phyloP scores from a whole-genome alignment of 2,797 vertebrate genomes.

The Cercopithecus mitis region DNA sequence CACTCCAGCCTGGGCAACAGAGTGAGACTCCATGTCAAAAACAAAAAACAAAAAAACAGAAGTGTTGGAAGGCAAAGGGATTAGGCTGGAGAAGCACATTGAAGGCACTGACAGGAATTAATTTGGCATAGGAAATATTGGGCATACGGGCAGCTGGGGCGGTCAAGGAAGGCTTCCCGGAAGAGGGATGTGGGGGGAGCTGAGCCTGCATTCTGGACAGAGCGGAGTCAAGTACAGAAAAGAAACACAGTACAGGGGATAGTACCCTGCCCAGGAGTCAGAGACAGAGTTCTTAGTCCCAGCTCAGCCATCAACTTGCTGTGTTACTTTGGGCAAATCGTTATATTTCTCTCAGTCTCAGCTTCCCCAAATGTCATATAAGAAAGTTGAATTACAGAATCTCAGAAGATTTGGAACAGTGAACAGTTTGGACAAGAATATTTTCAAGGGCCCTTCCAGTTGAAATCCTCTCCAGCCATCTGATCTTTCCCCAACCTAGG shows the following conservation, averaged over 20 bases:
- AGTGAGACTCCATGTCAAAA: background rate
- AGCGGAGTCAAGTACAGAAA: background rate
- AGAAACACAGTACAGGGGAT: background rate
- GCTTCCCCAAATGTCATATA: background rate
- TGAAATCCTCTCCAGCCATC: background rate
- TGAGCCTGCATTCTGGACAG: background rate
- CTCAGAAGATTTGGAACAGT: background rate
- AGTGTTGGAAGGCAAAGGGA: background rate
- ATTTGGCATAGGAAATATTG: background rate
- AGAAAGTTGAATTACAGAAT: background rate
- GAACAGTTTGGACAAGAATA: background rate
- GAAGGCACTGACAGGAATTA: background rate
- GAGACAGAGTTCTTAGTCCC: background rate
- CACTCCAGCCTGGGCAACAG: background rate
- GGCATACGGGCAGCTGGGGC: background rate
- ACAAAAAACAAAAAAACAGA: background rate
- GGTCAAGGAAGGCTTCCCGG: background rate
- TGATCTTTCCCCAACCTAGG: fast-evolving
- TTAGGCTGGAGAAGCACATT: background rate
- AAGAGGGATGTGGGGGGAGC: background rate
- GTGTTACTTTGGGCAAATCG: background rate
- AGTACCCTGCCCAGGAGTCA: background rate
- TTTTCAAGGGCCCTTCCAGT: background rate
- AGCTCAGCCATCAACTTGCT: background rate
- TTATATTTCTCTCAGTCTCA: background rate